phyloP scores from a whole-genome alignment of 2,113 vertebrate species.

The Cyphomyrus plagiostoma region DNA sequence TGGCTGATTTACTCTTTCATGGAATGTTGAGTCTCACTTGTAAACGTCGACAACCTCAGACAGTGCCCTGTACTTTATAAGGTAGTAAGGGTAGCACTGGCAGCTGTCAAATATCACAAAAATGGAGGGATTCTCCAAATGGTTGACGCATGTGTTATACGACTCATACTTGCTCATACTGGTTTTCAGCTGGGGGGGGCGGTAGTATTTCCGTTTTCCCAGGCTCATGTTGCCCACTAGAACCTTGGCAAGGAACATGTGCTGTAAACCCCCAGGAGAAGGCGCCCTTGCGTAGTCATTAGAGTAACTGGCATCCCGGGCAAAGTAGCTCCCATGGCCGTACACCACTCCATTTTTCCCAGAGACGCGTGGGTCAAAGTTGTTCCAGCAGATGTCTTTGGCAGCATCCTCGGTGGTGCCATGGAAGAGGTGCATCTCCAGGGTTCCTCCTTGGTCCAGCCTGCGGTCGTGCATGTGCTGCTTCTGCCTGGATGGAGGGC shows the following conservation, averaged over 20 bases:
- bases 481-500: constrained; percentile 37
- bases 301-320: constrained; percentile 31
- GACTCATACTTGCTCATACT: neutral
- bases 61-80: constrained; percentile 44
- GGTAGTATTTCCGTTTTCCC: constrained; percentile 23
- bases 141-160: constrained; percentile 46
- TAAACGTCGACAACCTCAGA: constrained; percentile 16
- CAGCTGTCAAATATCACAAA: constrained; percentile 48
- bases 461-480: constrained; percentile 33
- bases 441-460: neutral
- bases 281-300: neutral
- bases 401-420: constrained; percentile 33
- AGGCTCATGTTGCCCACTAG: constrained; percentile 39
- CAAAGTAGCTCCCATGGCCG: constrained; percentile 46
- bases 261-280: accelerated
- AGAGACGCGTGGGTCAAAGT: constrained; percentile 51
- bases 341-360: constrained; percentile 34
- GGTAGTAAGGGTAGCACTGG: constrained; percentile 50
- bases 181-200: constrained; percentile 29
- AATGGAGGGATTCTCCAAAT: constrained; percentile 2
- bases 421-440: constrained; percentile 53
- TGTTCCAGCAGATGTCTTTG: constrained; percentile 44
- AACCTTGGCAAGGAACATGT: constrained; percentile 54
- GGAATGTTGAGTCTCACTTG: neutral
- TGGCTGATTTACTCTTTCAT: neutral